Evolutionary conservation across 2,888 invertebrate genomes (phyloP).

Genomic region (Dusona sp.): DNA sequence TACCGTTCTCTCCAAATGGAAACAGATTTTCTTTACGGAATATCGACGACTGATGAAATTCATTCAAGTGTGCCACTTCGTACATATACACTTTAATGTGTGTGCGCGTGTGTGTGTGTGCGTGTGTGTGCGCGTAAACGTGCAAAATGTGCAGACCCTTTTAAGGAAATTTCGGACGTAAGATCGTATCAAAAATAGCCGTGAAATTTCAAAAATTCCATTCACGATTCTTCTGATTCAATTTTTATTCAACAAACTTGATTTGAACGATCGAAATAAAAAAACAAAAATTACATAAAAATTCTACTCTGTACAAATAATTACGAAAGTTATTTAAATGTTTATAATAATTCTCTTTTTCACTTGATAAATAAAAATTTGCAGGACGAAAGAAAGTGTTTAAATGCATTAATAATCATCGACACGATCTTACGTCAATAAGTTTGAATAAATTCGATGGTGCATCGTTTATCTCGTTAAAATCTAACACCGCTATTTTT

Average conservation of each 20-base stretch:
- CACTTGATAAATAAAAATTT: not conserved
- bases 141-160: slow-evolving; percentile 53
- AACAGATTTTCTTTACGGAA: slow-evolving; percentile 47
- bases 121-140: slow-evolving; percentile 27
- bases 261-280: not conserved
- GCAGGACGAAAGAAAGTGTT: not conserved
- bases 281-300: not conserved
- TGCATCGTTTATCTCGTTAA: slow-evolving; percentile 47
- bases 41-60: slow-evolving; percentile 46
- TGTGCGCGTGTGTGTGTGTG: slow-evolving; percentile 17
- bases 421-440: slow-evolving; percentile 14
- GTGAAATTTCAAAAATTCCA: not conserved
- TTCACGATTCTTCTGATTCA: not conserved
- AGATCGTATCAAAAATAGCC: not conserved
- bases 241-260: not conserved
- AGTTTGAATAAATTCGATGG: slow-evolving; percentile 36
- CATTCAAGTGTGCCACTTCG: slow-evolving; percentile 50
- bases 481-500: slow-evolving; percentile 50
- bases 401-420: not conserved
- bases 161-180: slow-evolving; percentile 12
- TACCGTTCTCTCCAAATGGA: slow-evolving; percentile 26
- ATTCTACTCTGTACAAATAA: not conserved
- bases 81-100: slow-evolving; percentile 20
- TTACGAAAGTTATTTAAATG: not conserved
- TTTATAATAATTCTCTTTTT: not conserved